These are phyloP conservation scores for Fratercula arctica DNA, from an alignment of 2,797 vertebrate species.

Conservation along the genomic window DNA sequence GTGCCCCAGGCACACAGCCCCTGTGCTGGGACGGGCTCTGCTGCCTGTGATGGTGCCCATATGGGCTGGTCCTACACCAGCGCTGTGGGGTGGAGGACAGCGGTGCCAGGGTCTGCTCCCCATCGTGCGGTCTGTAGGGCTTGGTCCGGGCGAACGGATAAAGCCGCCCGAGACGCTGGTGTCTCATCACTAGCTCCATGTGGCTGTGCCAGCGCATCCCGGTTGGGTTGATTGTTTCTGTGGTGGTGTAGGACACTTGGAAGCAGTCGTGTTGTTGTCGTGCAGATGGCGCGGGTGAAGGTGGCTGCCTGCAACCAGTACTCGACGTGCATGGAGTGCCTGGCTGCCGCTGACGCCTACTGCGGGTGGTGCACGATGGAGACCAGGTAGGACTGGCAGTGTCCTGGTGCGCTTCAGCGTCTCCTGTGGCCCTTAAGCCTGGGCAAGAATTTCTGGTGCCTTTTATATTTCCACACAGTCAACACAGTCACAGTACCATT, in stretches of 20 bases:
- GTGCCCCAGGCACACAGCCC: fast-evolving
- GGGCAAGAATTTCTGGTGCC: background rate
- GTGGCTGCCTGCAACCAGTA: conserved; percentile 88
- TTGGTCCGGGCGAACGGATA: background rate
- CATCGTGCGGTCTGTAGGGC: fast-evolving
- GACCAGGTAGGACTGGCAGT: conserved; percentile 81
- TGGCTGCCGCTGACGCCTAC: conserved; percentile 87
- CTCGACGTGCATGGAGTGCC: conserved; percentile 85
- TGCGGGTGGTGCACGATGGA: conserved; percentile 97
- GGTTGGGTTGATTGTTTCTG: fast-evolving
- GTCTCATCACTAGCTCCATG: fast-evolving
- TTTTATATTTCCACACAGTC: background rate
- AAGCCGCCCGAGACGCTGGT: fast-evolving
- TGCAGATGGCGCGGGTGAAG: conserved; percentile 89
- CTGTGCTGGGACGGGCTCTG: background rate
- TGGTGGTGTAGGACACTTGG: background rate
- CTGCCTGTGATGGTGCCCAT: fast-evolving
- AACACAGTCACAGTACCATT: background rate
- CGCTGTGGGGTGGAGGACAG: fast-evolving
- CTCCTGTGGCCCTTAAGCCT: background rate
- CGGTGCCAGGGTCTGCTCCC: background rate
- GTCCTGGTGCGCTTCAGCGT: fast-evolving
- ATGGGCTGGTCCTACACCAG: fast-evolving
- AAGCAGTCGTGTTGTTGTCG: background rate
- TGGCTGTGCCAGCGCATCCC: fast-evolving